Conservation (phyloP, 2,888 invertebrate genomes). For the Acrobasis suavella region DNA sequence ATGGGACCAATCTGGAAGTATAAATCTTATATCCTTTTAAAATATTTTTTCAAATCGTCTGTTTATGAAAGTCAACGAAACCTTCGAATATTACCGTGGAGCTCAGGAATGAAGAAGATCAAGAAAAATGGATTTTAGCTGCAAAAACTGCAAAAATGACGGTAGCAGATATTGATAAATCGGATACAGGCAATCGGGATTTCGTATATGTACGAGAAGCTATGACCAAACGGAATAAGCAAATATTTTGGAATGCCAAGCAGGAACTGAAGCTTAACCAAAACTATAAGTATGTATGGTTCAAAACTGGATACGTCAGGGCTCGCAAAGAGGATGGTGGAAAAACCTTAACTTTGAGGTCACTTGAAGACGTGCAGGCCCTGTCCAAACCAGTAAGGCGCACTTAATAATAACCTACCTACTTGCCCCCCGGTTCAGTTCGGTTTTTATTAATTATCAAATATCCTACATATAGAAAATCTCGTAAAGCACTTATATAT, state of each 20-base stretch:
- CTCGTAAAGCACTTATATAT: background rate
- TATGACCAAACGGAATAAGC: slow-evolving; percentile 15
- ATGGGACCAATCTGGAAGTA: too few species aligned
- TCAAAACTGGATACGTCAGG: background rate
- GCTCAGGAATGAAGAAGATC: background rate
- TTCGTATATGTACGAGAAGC: slow-evolving; percentile 14
- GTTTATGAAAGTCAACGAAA: slow-evolving; percentile 6
- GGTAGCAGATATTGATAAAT: background rate
- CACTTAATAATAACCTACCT: too few species aligned
- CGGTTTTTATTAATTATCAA: background rate
- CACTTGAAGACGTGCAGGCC: background rate
- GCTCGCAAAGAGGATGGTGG: background rate
- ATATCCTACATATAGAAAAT: too few species aligned
- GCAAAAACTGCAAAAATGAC: slow-evolving; percentile 1
- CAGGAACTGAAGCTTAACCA: background rate
- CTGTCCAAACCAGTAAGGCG: background rate
- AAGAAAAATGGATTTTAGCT: background rate
- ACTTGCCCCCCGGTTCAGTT: too few species aligned
- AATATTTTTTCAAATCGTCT: too few species aligned
- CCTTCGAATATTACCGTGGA: slow-evolving; percentile 10
- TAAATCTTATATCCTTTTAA: too few species aligned
- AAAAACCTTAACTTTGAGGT: background rate
- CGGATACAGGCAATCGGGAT: background rate
- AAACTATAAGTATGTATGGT: background rate
- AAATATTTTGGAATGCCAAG: slow-evolving; percentile 20